These are phyloP conservation scores for Columba guinea DNA, from an alignment of 2,797 vertebrate species.

Conservation along the genomic window DNA sequence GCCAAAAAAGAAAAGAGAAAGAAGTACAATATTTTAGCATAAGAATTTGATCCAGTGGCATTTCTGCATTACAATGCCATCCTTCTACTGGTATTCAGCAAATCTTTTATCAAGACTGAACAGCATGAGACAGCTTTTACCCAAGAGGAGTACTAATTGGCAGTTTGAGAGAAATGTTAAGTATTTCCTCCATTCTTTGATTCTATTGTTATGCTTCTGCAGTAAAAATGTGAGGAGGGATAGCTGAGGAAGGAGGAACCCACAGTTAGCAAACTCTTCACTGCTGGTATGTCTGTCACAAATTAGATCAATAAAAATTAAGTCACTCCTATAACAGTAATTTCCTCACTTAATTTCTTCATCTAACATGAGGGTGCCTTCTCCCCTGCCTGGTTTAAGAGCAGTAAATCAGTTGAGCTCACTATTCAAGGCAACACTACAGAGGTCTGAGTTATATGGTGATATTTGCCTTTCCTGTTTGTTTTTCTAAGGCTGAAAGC, in stretches of 20 bases:
- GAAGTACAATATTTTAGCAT: not conserved
- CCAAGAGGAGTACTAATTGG: not conserved
- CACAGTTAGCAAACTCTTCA: not conserved
- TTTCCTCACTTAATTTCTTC: slow-evolving; percentile 40
- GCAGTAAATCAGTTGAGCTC: not conserved
- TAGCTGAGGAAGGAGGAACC: not conserved
- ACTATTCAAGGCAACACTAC: not conserved
- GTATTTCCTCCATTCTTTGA: not conserved
- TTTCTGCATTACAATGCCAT: not conserved
- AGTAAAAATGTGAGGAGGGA: not conserved
- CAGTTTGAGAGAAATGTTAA: not conserved
- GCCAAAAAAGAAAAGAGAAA: not conserved
- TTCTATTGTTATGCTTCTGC: not conserved
- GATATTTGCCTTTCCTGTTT: not conserved
- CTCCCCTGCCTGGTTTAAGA: not conserved
- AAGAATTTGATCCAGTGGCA: not conserved
- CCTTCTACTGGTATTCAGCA: not conserved
- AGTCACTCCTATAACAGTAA: not conserved
- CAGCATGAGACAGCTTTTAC: not conserved
- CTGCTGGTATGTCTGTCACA: not conserved
- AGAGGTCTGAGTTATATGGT: not conserved
- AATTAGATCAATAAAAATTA: slow-evolving; percentile 32
- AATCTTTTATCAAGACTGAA: not conserved
- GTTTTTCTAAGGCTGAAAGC: not conserved
- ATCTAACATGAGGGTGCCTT: not conserved